Evolutionary conservation across 1,140 invertebrate genomes (phyloP), one percentile per base, ranked within the genome.

Genomic region (Drosophila obscura): DNA sequence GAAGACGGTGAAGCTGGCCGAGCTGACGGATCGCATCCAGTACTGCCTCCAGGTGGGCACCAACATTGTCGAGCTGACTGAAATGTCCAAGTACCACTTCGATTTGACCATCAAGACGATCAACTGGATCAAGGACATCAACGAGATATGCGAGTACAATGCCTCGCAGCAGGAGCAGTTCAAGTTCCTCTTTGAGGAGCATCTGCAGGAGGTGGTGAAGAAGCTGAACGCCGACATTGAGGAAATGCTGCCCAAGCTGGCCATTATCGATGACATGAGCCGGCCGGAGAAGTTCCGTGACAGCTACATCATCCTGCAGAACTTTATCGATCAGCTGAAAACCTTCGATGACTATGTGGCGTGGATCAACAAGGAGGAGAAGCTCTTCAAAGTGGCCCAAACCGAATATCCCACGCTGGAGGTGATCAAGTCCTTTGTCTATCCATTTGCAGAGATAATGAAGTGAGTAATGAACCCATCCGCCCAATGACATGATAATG

Each of bases 301-400:
- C 60, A 96, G 95, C 87, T 93, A 96, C 57, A 93, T 95, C 88
- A 91, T 96, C 82, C 94, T 97, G 41, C 93, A 95, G 52, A 94
- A 94, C 78, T 94, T 97, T 57, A 94, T 96, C 51, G 94, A 95
- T 69, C 93, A 95, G 77, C 92, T 98, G n/a, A 93, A 94, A 73
- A 94, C 95, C 52, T 95, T 96, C 68, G 94, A 96, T 73, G 94
- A 95, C 68, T 93, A 95, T 75, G 95, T 97, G 22, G 84, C 93
- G 4, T 98, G 96, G 97, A 97, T 98, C 44, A 98, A 98, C 92
- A 95, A 95, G 79, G 97, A 98, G 93, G 97, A 98, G 93, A 92
- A 92, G 8, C 93, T 97, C 2, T 97, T 98, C 80, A 96, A 97
- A 89, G 96, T 97, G 84, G 95, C 95, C 2, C 78, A 94, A 45